phyloP scores from a whole-genome alignment of 2,113 vertebrate species.

The Aptenodytes patagonicus region DNA sequence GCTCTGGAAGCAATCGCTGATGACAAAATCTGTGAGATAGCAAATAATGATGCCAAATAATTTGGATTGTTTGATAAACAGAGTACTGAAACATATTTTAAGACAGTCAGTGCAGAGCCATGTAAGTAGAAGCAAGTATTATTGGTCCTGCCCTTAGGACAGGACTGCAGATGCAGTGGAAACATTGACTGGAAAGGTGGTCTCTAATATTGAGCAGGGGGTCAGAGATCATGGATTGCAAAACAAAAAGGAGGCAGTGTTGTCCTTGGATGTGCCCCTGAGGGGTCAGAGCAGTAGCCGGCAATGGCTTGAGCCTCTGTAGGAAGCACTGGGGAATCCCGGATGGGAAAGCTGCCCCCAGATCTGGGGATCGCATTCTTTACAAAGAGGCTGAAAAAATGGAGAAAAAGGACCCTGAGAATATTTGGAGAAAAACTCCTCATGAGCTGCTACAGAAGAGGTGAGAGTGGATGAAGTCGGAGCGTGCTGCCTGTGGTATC shows the following conservation, averaged over 20 bases:
- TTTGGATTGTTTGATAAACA: background rate
- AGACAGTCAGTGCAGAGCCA: background rate
- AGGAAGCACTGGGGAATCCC: background rate
- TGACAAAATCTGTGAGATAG: background rate
- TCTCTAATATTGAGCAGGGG: background rate
- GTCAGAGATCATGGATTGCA: background rate
- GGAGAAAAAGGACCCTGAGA: background rate
- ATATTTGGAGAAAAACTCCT: background rate
- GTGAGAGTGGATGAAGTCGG: rapidly evolving
- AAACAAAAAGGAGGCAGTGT: background rate
- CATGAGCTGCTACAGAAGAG: background rate
- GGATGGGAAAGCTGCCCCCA: background rate
- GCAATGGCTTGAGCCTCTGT: background rate
- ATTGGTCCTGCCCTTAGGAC: background rate
- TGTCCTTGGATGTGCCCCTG: background rate
- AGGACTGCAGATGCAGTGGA: background rate
- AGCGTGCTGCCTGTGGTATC: rapidly evolving
- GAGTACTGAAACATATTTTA: background rate
- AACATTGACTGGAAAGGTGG: background rate
- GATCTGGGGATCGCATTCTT: too few species aligned
- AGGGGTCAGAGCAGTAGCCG: background rate
- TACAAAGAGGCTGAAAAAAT: background rate
- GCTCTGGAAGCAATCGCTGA: background rate
- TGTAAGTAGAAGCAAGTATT: background rate
- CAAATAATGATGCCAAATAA: background rate